Evolutionary conservation across 2,113 vertebrate species (phyloP).

Genomic region (Aldabrachelys gigantea): DNA sequence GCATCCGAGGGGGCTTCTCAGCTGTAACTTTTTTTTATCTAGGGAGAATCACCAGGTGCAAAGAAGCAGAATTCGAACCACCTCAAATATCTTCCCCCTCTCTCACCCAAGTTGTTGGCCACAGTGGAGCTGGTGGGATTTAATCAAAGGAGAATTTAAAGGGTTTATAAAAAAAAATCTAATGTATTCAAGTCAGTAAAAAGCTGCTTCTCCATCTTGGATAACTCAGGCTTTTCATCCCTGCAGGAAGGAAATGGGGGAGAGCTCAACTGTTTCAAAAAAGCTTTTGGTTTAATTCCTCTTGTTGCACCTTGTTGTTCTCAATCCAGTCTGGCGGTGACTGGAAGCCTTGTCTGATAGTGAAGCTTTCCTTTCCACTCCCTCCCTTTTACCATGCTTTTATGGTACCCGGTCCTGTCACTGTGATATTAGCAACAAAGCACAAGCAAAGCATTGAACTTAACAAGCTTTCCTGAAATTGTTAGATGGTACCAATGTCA

Average conservation of each 20-base stretch:
- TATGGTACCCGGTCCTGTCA: constrained; percentile 72
- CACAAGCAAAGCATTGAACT: constrained; percentile 71
- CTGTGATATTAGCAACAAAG: constrained; percentile 59
- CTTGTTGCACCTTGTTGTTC: constrained; percentile 97
- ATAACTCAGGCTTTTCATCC: constrained; percentile 8
- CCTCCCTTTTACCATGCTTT: constrained; percentile 71
- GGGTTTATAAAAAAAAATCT: neutral
- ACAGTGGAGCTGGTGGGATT: constrained; percentile 26
- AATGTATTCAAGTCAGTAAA: neutral
- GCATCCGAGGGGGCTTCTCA: constrained; percentile 87
- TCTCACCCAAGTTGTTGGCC: neutral
- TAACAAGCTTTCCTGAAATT: constrained; percentile 59
- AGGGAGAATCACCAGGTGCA: constrained; percentile 98
- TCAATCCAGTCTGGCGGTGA: constrained; percentile 86
- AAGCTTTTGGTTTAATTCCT: constrained; percentile 82
- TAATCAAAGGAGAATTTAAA: constrained; percentile 17
- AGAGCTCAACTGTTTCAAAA: constrained; percentile 58
- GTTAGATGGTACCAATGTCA: neutral
- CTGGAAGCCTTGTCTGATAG: constrained; percentile 89
- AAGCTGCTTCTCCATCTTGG: constrained; percentile 13
- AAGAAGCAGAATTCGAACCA: constrained; percentile 87
- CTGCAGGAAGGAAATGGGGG: constrained; percentile 56
- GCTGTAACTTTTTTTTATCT: constrained; percentile 76
- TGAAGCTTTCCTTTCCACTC: constrained; percentile 86
- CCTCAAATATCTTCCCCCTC: neutral